Evolutionary conservation across 1,140 invertebrate species (phyloP).

Genomic region (Drosophila punjabiensis): DNA sequence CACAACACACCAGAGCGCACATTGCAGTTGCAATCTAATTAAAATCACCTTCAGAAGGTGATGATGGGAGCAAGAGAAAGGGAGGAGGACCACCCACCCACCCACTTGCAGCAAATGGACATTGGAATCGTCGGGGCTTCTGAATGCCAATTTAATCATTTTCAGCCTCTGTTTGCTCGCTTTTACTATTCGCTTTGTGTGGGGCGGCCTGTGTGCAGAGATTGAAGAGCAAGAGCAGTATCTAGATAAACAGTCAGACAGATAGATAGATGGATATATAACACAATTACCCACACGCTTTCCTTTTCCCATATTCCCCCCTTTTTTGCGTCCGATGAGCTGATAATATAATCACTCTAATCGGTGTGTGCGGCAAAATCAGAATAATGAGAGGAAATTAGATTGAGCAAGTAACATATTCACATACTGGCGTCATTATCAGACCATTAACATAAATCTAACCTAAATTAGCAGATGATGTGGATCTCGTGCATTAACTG

Average conservation of each 20-base stretch:
- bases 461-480: not conserved
- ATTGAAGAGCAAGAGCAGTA: conserved; percentile 30
- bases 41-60: conserved; percentile 74
- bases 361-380: conserved; percentile 5
- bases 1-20: conserved; percentile 18
- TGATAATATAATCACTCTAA: conserved; percentile 28
- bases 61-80: conserved; percentile 19
- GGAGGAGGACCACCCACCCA: not conserved
- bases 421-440: conserved; percentile 10
- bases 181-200: conserved; percentile 14
- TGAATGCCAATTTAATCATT: conserved; percentile 50
- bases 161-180: not conserved
- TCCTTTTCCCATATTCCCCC: conserved; percentile 9
- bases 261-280: not conserved
- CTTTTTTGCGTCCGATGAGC: conserved; percentile 6
- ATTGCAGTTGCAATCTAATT: conserved; percentile 70
- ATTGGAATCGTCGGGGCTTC: conserved; percentile 16
- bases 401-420: conserved; percentile 12
- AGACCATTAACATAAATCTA: conserved; percentile 13
- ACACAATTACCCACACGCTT: conserved; percentile 32
- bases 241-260: conserved; percentile 8
- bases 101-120: conserved; percentile 6
- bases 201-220: conserved; percentile 15
- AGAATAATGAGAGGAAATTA: conserved; percentile 14
- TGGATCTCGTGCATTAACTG: not conserved